Conservation (phyloP, 2,113 vertebrate genomes). For the Eupsittula cactorum region DNA sequence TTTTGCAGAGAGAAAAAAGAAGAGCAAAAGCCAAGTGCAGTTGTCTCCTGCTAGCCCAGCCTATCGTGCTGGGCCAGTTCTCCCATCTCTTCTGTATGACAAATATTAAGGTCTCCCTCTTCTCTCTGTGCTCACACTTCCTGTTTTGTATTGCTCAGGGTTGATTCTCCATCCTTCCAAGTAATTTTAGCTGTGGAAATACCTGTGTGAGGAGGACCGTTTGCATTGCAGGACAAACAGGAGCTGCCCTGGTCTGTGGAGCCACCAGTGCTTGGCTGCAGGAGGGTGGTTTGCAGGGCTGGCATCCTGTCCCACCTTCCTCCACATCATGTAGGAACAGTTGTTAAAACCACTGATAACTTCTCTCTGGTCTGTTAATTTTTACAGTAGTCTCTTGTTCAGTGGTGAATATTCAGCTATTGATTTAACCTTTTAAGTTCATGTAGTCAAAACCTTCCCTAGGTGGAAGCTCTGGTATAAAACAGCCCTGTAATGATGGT, state of each 20-base stretch:
- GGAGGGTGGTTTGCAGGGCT: background rate
- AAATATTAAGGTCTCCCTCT: background rate
- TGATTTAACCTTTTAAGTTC: background rate
- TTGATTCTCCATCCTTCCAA: background rate
- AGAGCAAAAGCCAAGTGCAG: background rate
- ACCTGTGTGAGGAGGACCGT: background rate
- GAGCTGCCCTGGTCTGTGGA: background rate
- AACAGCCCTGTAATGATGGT: background rate
- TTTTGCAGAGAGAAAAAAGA: background rate
- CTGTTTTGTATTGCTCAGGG: background rate
- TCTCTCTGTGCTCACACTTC: background rate
- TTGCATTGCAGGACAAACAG: background rate
- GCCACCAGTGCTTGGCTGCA: background rate
- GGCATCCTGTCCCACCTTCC: background rate
- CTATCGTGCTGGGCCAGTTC: fast-evolving
- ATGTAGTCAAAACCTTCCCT: background rate
- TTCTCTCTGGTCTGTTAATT: background rate
- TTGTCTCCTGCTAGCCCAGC: background rate
- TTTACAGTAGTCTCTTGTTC: background rate
- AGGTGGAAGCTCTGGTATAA: background rate
- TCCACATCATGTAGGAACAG: background rate
- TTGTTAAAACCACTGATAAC: background rate
- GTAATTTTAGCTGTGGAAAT: background rate
- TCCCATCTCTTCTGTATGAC: fast-evolving
- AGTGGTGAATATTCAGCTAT: background rate